Base-by-base conservation (phyloP, 1,140 invertebrate species). In the Onthophagus taurus region DNA sequence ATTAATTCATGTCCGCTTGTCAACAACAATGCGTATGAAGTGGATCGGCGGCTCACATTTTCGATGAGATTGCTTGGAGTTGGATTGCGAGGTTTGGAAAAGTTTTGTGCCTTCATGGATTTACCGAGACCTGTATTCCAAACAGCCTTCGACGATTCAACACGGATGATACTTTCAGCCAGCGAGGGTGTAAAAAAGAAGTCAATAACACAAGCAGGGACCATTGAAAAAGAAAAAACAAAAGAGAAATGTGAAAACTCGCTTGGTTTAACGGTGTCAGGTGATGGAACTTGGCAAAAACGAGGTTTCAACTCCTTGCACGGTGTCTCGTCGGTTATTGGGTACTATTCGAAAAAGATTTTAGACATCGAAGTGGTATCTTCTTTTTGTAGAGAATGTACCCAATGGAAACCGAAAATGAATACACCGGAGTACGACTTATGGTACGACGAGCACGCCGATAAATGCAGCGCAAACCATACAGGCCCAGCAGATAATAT, bases 281-380 rank as follows among this genome's bases (percentile, higher is more conserved):
- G 49, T 18, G 48, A 52, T 38, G 48, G 47, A 13, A 38, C 45
- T 24, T 57, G 52, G 54, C 52, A 49, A 42, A 53, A 55, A 36
- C 31, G 50, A 31, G 57, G 51, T 1, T 55, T 55, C 47, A 42
- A 35, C 42, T 51, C 55, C 31, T 42, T 54, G 36, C 51, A 49
- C 36, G 53, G 53, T 3, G 46, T 51, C 14, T 19, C 39, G 24
- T 45, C 47, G n/a, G 8, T 55, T n/a, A 51, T 53, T 37, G 47
- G 34, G n/a, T 49, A 49, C 26, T 51, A 49, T 31, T 48, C 48
- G 4, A 36, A 44, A 16, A 57, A 54, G 54, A 42, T 59, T 12
- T 33, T 59, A 7, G 53, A 41, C 48, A 23, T 46, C 1, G 34
- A 29, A 44, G 42, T 55, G 19, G 49, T 35, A 9, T 51, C 47